These are phyloP conservation scores for Drosophila watanabei DNA, from an alignment of 1,140 invertebrate genomes.

Conservation along the genomic window DNA sequence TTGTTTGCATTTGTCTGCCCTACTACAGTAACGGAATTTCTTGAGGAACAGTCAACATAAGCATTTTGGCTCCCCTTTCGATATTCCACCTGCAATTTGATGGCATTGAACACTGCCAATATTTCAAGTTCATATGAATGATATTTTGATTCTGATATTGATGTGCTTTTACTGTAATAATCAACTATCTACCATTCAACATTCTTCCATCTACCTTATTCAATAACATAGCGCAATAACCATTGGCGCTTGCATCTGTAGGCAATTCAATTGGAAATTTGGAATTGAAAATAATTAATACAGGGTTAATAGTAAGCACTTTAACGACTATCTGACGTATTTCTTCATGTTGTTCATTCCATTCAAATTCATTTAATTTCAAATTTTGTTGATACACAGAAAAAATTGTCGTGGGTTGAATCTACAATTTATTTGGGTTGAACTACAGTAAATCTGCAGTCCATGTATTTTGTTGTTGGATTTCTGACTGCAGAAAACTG, in stretches of 20 bases:
- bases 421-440: no score
- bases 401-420: no score
- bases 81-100: background rate
- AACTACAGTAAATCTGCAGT: no score
- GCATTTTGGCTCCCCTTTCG: background rate
- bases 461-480: no score
- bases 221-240: conserved; percentile 5
- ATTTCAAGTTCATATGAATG: background rate
- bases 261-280: background rate
- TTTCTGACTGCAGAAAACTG: no score
- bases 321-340: background rate
- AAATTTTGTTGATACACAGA: background rate
- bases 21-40: background rate
- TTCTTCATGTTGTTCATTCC: background rate
- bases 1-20: background rate
- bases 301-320: background rate
- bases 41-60: background rate
- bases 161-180: background rate
- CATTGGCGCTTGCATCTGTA: background rate
- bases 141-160: background rate
- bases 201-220: background rate
- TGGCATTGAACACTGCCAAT: background rate
- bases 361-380: background rate
- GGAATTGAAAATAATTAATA: background rate
- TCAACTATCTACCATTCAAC: background rate